Evolutionary conservation across 2,888 invertebrate species (phyloP), one percentile per base, ranked within the genome.

Genomic region (Kryphioiulus occultus): DNA sequence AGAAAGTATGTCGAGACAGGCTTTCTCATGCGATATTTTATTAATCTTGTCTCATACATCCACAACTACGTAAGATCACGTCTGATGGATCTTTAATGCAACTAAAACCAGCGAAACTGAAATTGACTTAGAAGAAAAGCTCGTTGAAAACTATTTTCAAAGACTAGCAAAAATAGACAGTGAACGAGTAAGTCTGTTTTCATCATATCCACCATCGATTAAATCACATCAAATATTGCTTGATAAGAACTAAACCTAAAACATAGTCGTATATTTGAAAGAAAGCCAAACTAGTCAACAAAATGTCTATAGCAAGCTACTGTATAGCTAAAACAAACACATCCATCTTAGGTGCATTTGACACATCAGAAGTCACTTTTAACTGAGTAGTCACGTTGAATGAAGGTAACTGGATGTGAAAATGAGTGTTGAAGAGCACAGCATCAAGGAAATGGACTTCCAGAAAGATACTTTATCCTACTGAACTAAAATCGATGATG

Each of bases 291-390:
- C 26, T 26, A 26, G 68, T 68, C 68, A 68, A 68, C 26, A 68
- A 26, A 68, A 68, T 26, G 68, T 68, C 68, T 12, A 68, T 26
- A 68, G 68, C 26, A 26, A 26, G 12, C 68, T 26, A 68, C 26
- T 68, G n/a, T n/a, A n/a, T n/a, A n/a, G 26, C n/a, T 26, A 68
- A 68, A 68, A 68, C 26, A 68, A 68, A 68, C 68, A 68, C 68
- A 68, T 68, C 68, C 68, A 68, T 68, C 68, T 68, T 68, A 26
- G 10, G 68, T 26, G 26, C 68, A 68, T 68, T 26, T 68, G 68
- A 68, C 68, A 68, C 68, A 68, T 68, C 68, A 26, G 68, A 68
- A 68, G 26, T 68, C 26, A 68, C 68, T 68, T 68, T 68, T 26
- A 68, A 68, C 68, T 9, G 68, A 26, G 10, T 26, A 68, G 68